phyloP scores from a whole-genome alignment of 2,888 invertebrate genomes.

The Candidula unifasciata region DNA sequence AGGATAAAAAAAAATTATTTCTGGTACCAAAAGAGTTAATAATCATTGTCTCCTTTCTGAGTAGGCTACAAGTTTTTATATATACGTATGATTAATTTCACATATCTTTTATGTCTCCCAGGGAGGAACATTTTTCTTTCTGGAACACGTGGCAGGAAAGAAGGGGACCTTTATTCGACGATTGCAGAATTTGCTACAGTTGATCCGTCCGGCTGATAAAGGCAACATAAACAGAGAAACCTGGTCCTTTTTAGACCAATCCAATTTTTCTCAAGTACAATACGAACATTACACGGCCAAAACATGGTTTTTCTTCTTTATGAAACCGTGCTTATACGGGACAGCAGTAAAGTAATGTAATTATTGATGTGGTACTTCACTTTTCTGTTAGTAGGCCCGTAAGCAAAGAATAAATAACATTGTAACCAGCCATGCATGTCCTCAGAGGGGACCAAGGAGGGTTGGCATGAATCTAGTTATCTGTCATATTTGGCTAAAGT shows the following conservation, averaged over 20 bases:
- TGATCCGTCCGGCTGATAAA: slow-evolving; percentile 60
- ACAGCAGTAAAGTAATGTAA: slow-evolving; percentile 47
- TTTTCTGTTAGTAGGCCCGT: too few relatives aligned
- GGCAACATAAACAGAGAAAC: slow-evolving; percentile 63
- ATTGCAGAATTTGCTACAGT: slow-evolving; percentile 61
- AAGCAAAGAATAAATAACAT: too few relatives aligned
- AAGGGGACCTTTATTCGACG: slow-evolving; percentile 54
- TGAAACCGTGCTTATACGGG: slow-evolving; percentile 51
- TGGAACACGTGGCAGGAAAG: slow-evolving; percentile 69
- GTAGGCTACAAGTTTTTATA: too few relatives aligned
- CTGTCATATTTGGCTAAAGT: too few relatives aligned
- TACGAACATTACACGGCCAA: slow-evolving; percentile 49
- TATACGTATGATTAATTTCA: too few relatives aligned
- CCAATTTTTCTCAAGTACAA: slow-evolving; percentile 60
- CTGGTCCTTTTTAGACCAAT: slow-evolving; percentile 56
- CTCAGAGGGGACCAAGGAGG: too few relatives aligned
- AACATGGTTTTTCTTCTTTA: slow-evolving; percentile 38
- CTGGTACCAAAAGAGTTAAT: too few relatives aligned
- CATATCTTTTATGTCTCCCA: slow-evolving; percentile 52
- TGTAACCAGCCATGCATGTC: too few relatives aligned
- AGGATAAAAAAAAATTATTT: too few relatives aligned
- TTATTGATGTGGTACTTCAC: too few relatives aligned
- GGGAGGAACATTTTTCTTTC: slow-evolving; percentile 67
- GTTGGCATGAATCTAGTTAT: too few relatives aligned
- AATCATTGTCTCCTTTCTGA: too few relatives aligned